Conservation (phyloP, 2,888 invertebrate genomes). For the Hypomecis atomaria region DNA sequence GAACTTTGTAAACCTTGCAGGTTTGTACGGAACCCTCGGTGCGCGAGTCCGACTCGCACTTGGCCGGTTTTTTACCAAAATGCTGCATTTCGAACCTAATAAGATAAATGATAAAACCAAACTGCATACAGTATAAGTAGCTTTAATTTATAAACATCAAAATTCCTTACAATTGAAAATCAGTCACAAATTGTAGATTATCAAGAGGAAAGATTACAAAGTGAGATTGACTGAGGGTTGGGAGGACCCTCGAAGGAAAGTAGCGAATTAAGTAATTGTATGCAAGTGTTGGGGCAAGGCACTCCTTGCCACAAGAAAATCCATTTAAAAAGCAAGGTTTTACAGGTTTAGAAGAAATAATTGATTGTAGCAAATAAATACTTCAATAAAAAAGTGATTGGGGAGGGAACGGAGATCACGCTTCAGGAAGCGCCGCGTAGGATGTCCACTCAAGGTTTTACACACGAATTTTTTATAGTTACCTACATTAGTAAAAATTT, state of each 20-base stretch:
- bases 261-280: conserved; percentile 63
- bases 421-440: no score
- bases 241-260: conserved; percentile 44
- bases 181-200: conserved; percentile 28
- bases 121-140: background rate
- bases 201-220: conserved; percentile 43
- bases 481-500: no score
- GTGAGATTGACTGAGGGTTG: conserved; percentile 29
- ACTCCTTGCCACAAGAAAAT: no score
- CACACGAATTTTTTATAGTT: no score
- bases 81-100: no score
- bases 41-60: no score
- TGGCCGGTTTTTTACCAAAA: no score
- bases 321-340: conserved; percentile 20
- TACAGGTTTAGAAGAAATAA: conserved; percentile 16
- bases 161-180: conserved; percentile 6
- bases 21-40: no score
- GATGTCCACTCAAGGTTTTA: no score
- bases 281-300: conserved; percentile 52
- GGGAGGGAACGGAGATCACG: no score
- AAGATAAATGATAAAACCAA: no score
- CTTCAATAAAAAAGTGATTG: background rate
- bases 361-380: conserved; percentile 10
- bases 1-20: no score
- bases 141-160: conserved; percentile 8